These are phyloP conservation scores for Motacilla tschutschensis DNA, from an alignment of 2,113 vertebrate species.

Conservation along the genomic window DNA sequence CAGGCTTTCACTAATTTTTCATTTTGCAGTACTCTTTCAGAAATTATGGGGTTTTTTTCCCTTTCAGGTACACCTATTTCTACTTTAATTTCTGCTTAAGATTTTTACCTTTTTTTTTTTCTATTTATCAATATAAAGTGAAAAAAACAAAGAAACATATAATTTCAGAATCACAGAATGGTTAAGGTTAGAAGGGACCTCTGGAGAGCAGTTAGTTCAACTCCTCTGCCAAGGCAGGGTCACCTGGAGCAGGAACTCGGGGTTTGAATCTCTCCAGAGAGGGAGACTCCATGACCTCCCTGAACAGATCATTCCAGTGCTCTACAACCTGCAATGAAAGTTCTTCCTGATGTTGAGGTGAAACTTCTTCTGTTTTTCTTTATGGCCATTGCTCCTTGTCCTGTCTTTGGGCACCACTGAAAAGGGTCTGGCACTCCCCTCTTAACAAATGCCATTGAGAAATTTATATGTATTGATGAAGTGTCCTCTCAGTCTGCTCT, in stretches of 20 bases:
- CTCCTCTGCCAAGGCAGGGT: neutral
- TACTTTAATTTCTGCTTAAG: neutral
- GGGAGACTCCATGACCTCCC: neutral
- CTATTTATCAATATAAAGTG: neutral
- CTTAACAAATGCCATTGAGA: neutral
- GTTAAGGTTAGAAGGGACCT: neutral
- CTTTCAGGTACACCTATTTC: neutral
- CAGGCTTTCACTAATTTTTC: neutral
- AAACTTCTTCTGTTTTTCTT: neutral
- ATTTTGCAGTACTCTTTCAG: neutral
- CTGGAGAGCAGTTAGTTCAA: neutral
- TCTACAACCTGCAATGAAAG: neutral
- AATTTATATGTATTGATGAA: neutral
- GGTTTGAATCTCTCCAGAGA: neutral
- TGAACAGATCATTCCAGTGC: neutral
- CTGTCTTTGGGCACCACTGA: neutral
- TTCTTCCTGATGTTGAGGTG: neutral
- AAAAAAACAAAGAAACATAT: neutral
- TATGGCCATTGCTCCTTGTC: neutral
- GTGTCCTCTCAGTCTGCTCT: neutral
- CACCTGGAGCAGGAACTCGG: neutral
- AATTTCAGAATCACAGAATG: neutral
- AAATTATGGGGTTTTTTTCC: fast-evolving
- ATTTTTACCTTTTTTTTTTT: neutral
- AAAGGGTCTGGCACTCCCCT: neutral